phyloP scores from a whole-genome alignment of 2,113 vertebrate species.

The Oenanthe melanoleuca region DNA sequence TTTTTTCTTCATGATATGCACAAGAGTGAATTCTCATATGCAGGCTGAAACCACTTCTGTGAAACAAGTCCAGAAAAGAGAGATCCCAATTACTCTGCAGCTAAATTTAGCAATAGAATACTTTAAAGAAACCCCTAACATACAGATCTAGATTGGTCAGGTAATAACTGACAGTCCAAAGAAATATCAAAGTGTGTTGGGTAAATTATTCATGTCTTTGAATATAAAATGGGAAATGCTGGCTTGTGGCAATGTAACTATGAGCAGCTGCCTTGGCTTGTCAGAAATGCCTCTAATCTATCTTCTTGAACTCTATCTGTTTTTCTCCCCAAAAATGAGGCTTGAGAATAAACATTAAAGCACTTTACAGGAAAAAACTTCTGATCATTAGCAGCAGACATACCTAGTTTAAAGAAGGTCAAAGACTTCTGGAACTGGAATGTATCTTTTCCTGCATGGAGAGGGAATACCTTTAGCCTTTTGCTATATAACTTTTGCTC shows the following conservation, averaged over 20 bases:
- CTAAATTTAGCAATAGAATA: not conserved
- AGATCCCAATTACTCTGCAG: not conserved
- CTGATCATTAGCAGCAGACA: not conserved
- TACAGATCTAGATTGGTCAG: not conserved
- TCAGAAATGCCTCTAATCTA: not conserved
- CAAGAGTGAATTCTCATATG: not conserved
- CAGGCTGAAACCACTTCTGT: not conserved
- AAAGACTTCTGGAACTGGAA: not conserved
- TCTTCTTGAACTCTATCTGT: not conserved
- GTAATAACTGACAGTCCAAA: not conserved
- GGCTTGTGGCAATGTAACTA: not conserved
- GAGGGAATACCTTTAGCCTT: not conserved
- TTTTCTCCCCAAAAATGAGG: not conserved
- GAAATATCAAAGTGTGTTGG: not conserved
- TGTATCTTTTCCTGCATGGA: not conserved
- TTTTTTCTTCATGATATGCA: not conserved
- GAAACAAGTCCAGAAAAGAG: not conserved
- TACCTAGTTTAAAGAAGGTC: not conserved
- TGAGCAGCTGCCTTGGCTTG: not conserved
- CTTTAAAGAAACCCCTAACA: fast-evolving
- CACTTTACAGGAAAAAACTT: not conserved
- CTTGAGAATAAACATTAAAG: not conserved
- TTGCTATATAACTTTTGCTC: not conserved
- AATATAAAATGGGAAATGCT: constrained; percentile 9
- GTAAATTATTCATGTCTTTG: not conserved